Evolutionary conservation across 2,113 vertebrate species (phyloP), one percentile per base, ranked within the genome.

Genomic region (Ornithorhynchus anatinus): DNA sequence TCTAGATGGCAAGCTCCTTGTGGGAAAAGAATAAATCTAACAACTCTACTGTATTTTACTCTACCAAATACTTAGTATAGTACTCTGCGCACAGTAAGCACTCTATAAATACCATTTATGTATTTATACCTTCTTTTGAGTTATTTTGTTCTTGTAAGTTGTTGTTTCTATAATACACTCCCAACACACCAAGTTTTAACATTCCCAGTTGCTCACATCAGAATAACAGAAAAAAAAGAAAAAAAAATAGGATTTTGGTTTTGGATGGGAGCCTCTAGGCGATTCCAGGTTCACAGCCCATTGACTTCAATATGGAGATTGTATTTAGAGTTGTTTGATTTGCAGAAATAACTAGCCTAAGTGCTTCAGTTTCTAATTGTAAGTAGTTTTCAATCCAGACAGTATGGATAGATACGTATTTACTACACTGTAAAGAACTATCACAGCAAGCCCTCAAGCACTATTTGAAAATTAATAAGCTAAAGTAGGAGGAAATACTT

Each of bases 391-490:
- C 91, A 92, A 81, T 89, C 88, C 91, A 94, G 91, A 93, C 92
- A 91, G 91, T 90, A 91, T 91, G 90, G 89, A 89, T 93, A 90
- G 80, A 86, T 92, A 85, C 89, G 77, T 91, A 90, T 92, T 94
- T 94, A 94, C 89, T 87, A 86, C 90, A 89, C 91, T 93, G 88
- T 92, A 94, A 93, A 93, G 81, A 90, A 92, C 89, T 91, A 93
- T 94, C 92, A 91, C 91, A 94, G 94, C 91, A 92, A 93, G 92
- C 90, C 92, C 91, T 88, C 86, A 88, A 94, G 92, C 92, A 88
- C 91, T 93, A 93, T 91, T 94, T 92, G 85, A 92, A 93, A 94
- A 94, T 94, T 94, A 94, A 94, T 93, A 94, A 93, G 92, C 86
- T 89, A 90, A 92, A 91, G 90, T 90, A 94, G 88, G 88, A 92